Base-by-base conservation (phyloP, 1,140 invertebrate species). In the Aricia agestis region DNA sequence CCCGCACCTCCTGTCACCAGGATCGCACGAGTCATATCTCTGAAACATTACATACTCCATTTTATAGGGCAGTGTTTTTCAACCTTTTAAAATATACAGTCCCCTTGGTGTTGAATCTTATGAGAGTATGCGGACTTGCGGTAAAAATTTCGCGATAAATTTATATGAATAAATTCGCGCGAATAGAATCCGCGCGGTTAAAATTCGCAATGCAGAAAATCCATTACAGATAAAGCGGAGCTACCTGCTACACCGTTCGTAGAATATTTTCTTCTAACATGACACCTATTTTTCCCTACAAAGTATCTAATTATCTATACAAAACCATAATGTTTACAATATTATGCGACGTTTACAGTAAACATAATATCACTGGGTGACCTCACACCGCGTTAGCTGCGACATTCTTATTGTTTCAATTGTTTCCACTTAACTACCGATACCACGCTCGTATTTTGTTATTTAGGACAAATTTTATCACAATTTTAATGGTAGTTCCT, bases 1-100 rank as follows among this genome's bases (percentile, higher is more conserved):
- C 99, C 99, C 68, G 98, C 98, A 74, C 98, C 99, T 66, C 99
- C 99, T 72, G 99, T 99, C 72, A 99, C 98, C 82, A 97, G 86
- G 66, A 94, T 93, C 61, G 92, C 92, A 52, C 89, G 83, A 66
- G 85, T 72, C 92, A 93, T 80, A 65, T 41, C 70, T 42, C 82
- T 84, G 74, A 6, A 84, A 82, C 18, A 70, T 52, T 13, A 52
- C 7, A 15, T 32, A 36, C 36, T 5, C 36, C 6, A 25, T 25
- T 1, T 25, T 25, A 25, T 1, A 25, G 25, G 25, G n/a, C n/a
- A n/a, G n/a, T n/a, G n/a, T n/a, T n/a, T n/a, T n/a, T n/a, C n/a
- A n/a, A n/a, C n/a, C n/a, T n/a, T n/a, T n/a, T n/a, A n/a, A n/a
- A n/a, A n/a, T n/a, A n/a, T n/a, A n/a, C n/a, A n/a, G n/a, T n/a